Percentiles rank a stretch among this genome's conserved stretches.
Conservation (phyloP, 2,797 vertebrate genomes). For the Furcifer pardalis region DNA sequence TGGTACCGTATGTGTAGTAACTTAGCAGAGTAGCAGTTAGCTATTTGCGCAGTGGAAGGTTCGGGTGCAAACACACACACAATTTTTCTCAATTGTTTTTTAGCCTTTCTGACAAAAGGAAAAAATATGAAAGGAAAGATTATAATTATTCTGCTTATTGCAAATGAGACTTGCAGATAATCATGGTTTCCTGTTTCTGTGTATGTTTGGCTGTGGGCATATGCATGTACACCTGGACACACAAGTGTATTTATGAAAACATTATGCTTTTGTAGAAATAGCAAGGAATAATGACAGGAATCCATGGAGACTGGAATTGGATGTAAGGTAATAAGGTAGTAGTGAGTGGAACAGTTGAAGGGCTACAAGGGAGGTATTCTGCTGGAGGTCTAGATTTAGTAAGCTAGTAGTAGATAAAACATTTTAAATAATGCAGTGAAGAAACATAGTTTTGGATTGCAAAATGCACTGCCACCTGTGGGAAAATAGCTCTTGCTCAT, state of each 20-base stretch:
- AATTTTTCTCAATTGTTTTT: no score
- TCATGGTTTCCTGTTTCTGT: no score
- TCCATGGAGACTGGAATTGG: not conserved
- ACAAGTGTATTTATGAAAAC: not conserved
- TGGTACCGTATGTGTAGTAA: no score
- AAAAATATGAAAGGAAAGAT: not conserved
- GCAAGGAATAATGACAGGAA: not conserved
- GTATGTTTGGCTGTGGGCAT: not conserved
- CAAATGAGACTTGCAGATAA: not conserved
- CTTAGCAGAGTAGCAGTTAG: no score
- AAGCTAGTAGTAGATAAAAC: not conserved
- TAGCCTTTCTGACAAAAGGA: no score
- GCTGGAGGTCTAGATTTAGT: not conserved
- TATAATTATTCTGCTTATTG: not conserved
- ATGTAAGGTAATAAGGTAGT: not conserved
- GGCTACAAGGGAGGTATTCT: not conserved
- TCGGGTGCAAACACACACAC: no score
- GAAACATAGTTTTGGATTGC: not conserved
- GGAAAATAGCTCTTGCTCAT: not conserved
- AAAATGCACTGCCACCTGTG: not conserved
- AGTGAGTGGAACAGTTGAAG: not conserved
- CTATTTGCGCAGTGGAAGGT: no score
- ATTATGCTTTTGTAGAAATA: not conserved
- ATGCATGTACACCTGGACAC: not conserved
- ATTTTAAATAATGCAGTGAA: not conserved